These are phyloP conservation scores for Myotis brandtii DNA, from an alignment of 2,113 vertebrate genomes.

Conservation along the genomic window DNA sequence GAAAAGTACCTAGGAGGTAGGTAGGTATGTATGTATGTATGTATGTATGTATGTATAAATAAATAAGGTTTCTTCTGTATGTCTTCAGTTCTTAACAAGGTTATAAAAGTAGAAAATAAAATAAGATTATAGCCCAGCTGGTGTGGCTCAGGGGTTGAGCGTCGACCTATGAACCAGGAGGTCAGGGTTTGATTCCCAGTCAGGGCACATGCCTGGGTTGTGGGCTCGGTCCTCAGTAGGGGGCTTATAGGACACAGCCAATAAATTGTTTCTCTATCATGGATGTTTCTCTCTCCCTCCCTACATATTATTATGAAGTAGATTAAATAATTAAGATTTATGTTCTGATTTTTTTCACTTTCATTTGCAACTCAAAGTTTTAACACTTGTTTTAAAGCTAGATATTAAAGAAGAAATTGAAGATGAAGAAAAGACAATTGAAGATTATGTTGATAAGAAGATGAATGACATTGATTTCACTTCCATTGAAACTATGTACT, in stretches of 20 bases:
- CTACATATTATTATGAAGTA: conserved; percentile 13
- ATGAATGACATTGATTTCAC: conserved; percentile 88
- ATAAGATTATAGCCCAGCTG: not conserved
- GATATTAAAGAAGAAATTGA: conserved; percentile 95
- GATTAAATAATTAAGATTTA: conserved; percentile 25
- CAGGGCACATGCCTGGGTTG: no score
- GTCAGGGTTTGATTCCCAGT: no score
- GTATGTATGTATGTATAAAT: not conserved
- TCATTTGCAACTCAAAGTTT: conserved; percentile 7
- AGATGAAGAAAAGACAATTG: conserved; percentile 93
- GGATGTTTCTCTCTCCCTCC: no score
- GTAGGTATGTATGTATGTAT: not conserved
- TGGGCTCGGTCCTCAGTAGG: no score
- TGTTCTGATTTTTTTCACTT: conserved; percentile 46
- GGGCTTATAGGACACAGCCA: no score
- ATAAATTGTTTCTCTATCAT: no score
- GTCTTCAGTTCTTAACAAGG: not conserved
- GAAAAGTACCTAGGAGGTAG: not conserved
- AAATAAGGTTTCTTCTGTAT: not conserved
- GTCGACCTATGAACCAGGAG: no score
- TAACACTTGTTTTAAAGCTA: conserved; percentile 86
- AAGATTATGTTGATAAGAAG: conserved; percentile 92
- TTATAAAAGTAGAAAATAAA: not conserved
- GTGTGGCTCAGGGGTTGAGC: no score
- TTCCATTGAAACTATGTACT: conserved; percentile 89